Base-by-base conservation (phyloP, 1,140 invertebrate species). In the Camponotus floridanus region DNA sequence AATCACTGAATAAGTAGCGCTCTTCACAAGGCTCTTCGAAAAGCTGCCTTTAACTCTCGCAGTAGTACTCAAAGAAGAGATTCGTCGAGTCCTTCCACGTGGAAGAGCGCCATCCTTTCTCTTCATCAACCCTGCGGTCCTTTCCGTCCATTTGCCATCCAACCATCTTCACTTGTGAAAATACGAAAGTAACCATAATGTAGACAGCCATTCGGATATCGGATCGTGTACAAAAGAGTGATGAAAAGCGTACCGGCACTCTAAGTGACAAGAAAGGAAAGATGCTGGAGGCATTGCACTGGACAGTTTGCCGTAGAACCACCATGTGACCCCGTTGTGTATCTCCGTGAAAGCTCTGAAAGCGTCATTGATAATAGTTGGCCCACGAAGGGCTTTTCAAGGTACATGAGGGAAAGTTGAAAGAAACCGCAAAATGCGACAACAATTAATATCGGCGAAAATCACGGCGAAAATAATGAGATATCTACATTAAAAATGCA, bases 61-160 rank as follows among this genome's bases (percentile, higher is more conserved):
- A 73, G 55, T 87, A 86, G 89, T 76, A 79, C 89, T 87, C 76
- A 87, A 90, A 87, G 65, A 74, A 73, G 79, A 83, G 79, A 83
- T 83, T 62, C 68, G 68, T 64, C 68, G 79, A 74, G 55, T 73
- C 39, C 39, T 81, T 73, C 79, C 79, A 73, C 55, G 42, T 74
- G 79, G 68, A 74, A 83, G 68, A 83, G 68, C 67, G 67, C 33
- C 86, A 59, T 88, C 21, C 79, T 90, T 86, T 88, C 68, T 81
- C 80, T 76, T 64, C 45, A n/a, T 64, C 64, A 65, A 81, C 31
- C 33, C 15, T 33, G 55, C 59, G 85, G 76, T 86, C 71, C 79
- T 87, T 81, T 71, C 81, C 45, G 31, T 70, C 81, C 42, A 18
- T 90, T 87, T 81, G 39, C 61, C 79, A 45, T 61, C 45, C 21